Evolutionary conservation across 1,140 invertebrate species (phyloP), one percentile per base, ranked within the genome.

Genomic region (Drosophila chauvacae): DNA sequence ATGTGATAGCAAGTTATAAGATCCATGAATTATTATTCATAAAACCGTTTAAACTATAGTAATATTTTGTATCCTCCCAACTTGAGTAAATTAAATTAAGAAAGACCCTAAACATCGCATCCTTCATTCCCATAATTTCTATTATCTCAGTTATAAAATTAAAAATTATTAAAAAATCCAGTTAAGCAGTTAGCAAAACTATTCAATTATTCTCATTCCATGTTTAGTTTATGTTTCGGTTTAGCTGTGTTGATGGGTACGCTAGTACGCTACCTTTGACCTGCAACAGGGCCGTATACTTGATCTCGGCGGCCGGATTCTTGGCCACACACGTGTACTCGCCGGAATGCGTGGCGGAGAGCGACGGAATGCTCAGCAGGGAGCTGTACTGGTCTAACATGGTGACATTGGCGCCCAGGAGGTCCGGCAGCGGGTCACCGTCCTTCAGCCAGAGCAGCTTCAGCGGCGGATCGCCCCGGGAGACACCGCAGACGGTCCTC

Each of bases 251-350:
- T 58, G 57, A 59, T 82, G 73, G 81, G 85, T 58, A 85, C 76
- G 74, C 80, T 80, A 64, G 88, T 93, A 94, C 93, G 94, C 95
- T 96, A 97, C 96, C 96, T 96, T 96, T 96, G 91, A 97, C 96
- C 94, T 95, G 95, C 81, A 97, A 95, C 93, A 95, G 95, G 92
- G 96, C 96, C 87, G 96, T 96, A 94, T 95, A 96, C 94, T 95
- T 96, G 92, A 96, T 95, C 93, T 96, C 95, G 83, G 96, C 95
- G 81, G 96, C 96, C 82, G 95, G 95, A 93, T 97, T 97, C 93
- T 95, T 95, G 88, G 96, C 96, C 87, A 96, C 95, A 93, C 96
- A 97, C 61, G 96, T 97, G 93, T 97, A 97, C 92, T 96, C 95
- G 78, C 96, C 96, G 64, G 95, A 95, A 92, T 97, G 96, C 83